phyloP scores from a whole-genome alignment of 2,888 invertebrate genomes.

The Panzeria rudis region DNA sequence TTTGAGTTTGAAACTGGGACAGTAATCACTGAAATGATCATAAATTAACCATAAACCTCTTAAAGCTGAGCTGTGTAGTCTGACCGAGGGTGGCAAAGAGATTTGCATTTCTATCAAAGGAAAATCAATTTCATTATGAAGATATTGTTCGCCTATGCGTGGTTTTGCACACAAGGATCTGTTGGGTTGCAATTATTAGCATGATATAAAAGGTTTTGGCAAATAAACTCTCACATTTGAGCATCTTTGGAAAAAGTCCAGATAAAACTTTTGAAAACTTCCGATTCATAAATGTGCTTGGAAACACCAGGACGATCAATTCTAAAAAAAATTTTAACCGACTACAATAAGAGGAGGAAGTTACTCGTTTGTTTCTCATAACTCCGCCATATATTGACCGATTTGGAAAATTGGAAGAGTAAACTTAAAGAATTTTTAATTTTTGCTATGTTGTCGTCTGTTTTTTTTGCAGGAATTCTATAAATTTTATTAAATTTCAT shows the following conservation, averaged over 20 bases:
- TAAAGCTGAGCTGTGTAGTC: conserved; percentile 83
- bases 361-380: too few relatives aligned
- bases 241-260: conserved; percentile 82
- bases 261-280: conserved; percentile 81
- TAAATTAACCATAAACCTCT: conserved; percentile 85
- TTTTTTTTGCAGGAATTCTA: too few relatives aligned
- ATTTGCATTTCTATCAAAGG: conserved; percentile 83
- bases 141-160: conserved; percentile 79
- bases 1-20: conserved; percentile 79
- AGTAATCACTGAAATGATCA: conserved; percentile 85
- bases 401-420: too few relatives aligned
- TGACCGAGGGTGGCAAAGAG: conserved; percentile 83
- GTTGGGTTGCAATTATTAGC: not conserved
- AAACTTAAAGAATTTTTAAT: too few relatives aligned
- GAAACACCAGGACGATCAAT: conserved; percentile 81
- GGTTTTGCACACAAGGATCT: conserved; percentile 79
- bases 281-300: conserved; percentile 81
- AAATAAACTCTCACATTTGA: conserved; percentile 76
- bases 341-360: too few relatives aligned
- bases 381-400: too few relatives aligned
- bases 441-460: too few relatives aligned
- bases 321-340: conserved; percentile 72
- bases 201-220: not conserved
- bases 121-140: conserved; percentile 84
- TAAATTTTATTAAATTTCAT: not conserved